phyloP scores from a whole-genome alignment of 2,797 vertebrate genomes.

The Myotis daubentonii region DNA sequence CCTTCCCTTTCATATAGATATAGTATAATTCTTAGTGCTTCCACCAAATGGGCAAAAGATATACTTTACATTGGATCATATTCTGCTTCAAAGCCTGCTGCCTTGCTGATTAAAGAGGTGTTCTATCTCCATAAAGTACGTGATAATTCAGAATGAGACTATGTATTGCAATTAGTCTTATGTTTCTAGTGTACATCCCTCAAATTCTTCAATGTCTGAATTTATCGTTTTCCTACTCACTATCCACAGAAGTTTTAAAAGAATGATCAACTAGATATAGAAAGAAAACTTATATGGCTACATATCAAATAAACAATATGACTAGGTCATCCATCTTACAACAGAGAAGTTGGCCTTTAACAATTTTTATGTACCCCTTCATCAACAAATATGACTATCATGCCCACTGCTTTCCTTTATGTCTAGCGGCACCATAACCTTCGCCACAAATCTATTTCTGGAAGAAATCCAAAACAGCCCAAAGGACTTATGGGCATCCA shows the following conservation, averaged over 20 bases:
- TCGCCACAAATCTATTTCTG: not conserved
- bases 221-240: not conserved
- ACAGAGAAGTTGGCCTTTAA: not conserved
- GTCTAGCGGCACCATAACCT: not conserved
- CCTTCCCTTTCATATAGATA: not conserved
- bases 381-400: not conserved
- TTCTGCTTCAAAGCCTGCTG: not conserved
- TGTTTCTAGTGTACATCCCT: not conserved
- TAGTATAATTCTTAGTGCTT: constrained; percentile 29
- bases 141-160: not conserved
- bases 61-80: not conserved
- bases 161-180: not conserved
- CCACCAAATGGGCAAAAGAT: not conserved
- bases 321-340: not conserved
- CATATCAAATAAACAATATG: not conserved
- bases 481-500: not conserved
- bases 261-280: not conserved
- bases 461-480: not conserved
- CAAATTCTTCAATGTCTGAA: not conserved
- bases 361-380: not conserved
- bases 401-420: not conserved
- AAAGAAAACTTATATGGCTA: not conserved
- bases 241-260: not conserved
- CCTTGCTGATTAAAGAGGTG: not conserved
- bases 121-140: not conserved